A percentile compares a stretch with the other conserved stretches of the same genome.
These are phyloP conservation scores for Elephas maximus DNA, from an alignment of 2,113 vertebrate genomes.

Conservation along the genomic window DNA sequence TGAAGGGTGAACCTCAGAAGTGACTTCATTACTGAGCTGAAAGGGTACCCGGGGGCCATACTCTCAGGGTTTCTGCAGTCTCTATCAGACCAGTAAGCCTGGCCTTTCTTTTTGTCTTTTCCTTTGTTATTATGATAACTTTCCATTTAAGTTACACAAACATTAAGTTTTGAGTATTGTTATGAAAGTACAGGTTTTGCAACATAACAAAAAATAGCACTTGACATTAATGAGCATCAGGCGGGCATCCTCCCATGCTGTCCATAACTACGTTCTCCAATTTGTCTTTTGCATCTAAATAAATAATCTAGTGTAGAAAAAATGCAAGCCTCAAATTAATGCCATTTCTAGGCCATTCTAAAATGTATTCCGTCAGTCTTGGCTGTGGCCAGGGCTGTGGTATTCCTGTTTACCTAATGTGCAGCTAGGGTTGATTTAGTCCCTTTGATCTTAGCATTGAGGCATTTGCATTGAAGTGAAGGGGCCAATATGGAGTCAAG, in stretches of 20 bases:
- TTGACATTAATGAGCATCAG: conserved; percentile 3
- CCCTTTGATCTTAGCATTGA: not conserved
- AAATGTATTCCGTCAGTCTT: not conserved
- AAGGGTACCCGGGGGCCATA: too few relatives aligned
- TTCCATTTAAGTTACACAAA: conserved; percentile 37
- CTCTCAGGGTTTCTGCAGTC: too few relatives aligned
- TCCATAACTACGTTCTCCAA: not conserved
- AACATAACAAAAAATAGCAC: not conserved
- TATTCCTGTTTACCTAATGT: not conserved
- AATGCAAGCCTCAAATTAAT: not conserved
- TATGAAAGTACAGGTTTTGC: not conserved
- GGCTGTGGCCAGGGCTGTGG: not conserved
- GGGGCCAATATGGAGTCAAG: not conserved
- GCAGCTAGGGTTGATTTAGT: not conserved
- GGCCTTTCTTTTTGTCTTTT: too few relatives aligned
- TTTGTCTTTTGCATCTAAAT: conserved; percentile 40
- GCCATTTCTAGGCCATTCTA: conserved; percentile 34
- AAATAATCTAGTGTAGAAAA: not conserved
- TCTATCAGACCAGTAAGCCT: too few relatives aligned
- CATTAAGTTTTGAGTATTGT: conserved; percentile 29
- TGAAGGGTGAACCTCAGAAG: too few relatives aligned
- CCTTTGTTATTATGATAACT: conserved; percentile 42
- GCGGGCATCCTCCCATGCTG: not conserved
- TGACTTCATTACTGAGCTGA: too few relatives aligned
- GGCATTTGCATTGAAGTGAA: not conserved